A percentile compares a stretch with the other conserved stretches of the same genome.
phyloP scores from a whole-genome alignment of 2,113 vertebrate genomes.

The Centropus unirufus region DNA sequence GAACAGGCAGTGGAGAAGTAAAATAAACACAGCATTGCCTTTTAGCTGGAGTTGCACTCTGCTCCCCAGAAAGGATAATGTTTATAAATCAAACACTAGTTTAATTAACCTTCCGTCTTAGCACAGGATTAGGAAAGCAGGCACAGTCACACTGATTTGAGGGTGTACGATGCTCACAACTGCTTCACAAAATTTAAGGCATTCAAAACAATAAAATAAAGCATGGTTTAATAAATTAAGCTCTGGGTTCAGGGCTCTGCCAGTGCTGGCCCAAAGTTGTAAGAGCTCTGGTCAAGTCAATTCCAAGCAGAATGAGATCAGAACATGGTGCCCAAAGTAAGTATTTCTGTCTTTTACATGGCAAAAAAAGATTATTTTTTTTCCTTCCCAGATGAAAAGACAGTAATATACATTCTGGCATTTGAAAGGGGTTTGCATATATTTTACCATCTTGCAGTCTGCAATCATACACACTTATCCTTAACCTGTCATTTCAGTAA shows the following conservation, averaged over 20 bases:
- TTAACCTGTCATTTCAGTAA: conserved; percentile 47
- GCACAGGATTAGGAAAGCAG: not conserved
- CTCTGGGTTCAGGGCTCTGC: not conserved
- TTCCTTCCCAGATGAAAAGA: not conserved
- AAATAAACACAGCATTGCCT: conserved; percentile 46
- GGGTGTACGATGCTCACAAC: not conserved
- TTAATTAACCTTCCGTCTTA: conserved; percentile 47
- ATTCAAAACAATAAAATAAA: not conserved
- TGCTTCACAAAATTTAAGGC: not conserved
- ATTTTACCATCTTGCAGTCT: conserved; percentile 6
- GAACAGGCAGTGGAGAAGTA: conserved; percentile 22
- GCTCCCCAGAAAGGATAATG: conserved; percentile 48
- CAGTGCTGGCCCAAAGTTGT: not conserved
- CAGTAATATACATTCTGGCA: not conserved
- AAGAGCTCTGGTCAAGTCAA: not conserved
- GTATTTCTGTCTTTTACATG: not conserved
- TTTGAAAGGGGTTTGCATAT: conserved; percentile 22
- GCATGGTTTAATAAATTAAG: not conserved
- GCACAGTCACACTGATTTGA: not conserved
- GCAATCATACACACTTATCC: conserved; percentile 6
- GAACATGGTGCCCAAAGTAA: not conserved
- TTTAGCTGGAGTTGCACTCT: conserved; percentile 38
- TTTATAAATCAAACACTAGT: conserved; percentile 60
- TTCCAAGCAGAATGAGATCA: not conserved
- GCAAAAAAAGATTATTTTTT: not conserved